These are phyloP conservation scores for Copsychus sechellarum DNA, from an alignment of 2,113 vertebrate species.

Conservation along the genomic window DNA sequence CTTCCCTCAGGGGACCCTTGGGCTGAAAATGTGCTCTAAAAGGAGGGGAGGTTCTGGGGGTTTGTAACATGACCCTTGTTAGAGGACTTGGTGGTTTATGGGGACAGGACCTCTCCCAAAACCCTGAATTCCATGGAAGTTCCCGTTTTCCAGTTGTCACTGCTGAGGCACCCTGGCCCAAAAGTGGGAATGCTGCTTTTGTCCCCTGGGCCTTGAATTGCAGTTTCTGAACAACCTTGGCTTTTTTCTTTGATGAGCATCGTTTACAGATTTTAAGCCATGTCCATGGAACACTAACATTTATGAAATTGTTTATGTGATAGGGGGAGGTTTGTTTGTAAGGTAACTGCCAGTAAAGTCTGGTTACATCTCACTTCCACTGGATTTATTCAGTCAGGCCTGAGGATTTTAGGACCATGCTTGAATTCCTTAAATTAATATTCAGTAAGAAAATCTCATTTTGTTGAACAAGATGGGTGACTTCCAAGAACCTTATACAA, in stretches of 20 bases:
- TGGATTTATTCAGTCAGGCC: not conserved
- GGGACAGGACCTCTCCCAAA: not conserved
- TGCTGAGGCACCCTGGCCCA: not conserved
- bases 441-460: not conserved
- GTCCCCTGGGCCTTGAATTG: not conserved
- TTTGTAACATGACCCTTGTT: not conserved
- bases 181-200: not conserved
- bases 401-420: not conserved
- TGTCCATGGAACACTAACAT: fast-evolving
- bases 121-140: not conserved
- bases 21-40: not conserved
- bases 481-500: not conserved
- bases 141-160: not conserved
- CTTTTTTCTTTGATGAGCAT: not conserved
- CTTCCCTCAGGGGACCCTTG: fast-evolving
- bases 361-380: not conserved
- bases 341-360: not conserved
- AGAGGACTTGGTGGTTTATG: not conserved
- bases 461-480: not conserved
- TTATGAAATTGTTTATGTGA: not conserved
- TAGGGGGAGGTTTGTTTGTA: not conserved
- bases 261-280: not conserved
- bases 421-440: not conserved
- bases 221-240: not conserved
- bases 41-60: not conserved